phyloP scores from a whole-genome alignment of 2,797 vertebrate species.

The Cynopterus sphinx region DNA sequence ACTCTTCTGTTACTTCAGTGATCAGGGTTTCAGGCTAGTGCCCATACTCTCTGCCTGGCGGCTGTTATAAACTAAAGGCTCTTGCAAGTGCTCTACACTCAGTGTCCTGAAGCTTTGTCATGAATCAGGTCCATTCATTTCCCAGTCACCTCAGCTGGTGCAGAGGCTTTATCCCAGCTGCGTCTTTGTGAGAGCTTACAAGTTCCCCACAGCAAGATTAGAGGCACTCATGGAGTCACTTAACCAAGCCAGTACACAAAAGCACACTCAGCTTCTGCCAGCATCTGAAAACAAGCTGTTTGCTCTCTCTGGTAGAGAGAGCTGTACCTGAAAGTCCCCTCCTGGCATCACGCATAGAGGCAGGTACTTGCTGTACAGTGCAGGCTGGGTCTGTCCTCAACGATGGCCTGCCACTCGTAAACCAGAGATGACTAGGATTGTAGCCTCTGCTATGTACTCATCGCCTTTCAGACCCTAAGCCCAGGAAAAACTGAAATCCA shows the following conservation, averaged over 20 bases:
- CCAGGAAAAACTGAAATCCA: neutral
- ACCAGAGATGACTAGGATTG: rapidly evolving
- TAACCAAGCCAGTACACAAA: neutral
- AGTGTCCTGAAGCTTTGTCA: neutral
- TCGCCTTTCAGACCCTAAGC: neutral
- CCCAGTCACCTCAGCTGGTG: neutral
- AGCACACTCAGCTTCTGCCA: neutral
- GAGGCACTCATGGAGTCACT: neutral
- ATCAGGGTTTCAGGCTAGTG: neutral
- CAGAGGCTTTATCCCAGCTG: neutral
- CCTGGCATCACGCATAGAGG: rapidly evolving
- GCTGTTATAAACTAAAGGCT: neutral
- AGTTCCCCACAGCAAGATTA: constrained; percentile 19
- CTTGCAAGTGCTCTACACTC: neutral
- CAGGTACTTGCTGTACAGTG: rapidly evolving
- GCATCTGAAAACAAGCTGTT: neutral
- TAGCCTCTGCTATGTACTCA: neutral
- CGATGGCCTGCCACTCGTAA: rapidly evolving
- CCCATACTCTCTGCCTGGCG: neutral
- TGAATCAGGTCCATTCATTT: neutral
- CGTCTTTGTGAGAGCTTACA: neutral
- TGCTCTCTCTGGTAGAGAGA: neutral
- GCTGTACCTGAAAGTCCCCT: neutral
- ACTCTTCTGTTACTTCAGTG: neutral
- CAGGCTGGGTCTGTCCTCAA: neutral